Evolutionary conservation across 2,888 invertebrate genomes (phyloP).

Genomic region (Prostheceraeus crozeri): DNA sequence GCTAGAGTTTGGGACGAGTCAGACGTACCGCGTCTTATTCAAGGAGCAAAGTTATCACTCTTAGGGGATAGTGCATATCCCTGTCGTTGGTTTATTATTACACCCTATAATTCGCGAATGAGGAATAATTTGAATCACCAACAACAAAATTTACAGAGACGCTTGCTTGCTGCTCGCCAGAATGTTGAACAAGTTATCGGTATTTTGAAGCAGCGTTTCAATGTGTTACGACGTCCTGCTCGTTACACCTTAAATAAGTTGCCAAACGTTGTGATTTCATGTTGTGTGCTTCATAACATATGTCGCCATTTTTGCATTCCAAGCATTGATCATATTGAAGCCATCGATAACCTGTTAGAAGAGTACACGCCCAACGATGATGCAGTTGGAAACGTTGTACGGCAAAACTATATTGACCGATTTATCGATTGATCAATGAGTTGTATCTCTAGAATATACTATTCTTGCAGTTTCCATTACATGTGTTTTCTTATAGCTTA

Average conservation of each 20-base stretch:
- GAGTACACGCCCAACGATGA: no score
- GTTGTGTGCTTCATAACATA: constrained; percentile 12
- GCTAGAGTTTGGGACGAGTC: constrained; percentile 38
- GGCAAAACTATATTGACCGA: no score
- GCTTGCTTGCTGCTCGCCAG: neutral
- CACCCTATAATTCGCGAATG: constrained; percentile 29
- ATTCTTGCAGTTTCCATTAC: no score
- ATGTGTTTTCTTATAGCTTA: no score
- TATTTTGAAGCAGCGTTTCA: constrained; percentile 3
- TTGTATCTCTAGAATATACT: no score
- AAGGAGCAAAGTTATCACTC: neutral
- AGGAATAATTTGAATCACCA: neutral
- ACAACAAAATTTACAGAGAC: neutral
- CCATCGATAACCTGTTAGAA: no score
- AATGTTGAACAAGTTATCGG: constrained; percentile 1
- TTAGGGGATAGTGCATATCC: constrained; percentile 40
- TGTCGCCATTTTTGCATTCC: constrained; percentile 11
- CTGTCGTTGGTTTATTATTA: constrained; percentile 34
- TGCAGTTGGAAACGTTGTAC: no score
- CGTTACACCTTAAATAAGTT: constrained; percentile 1
- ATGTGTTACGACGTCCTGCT: neutral
- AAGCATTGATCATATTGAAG: no score
- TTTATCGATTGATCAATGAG: no score
- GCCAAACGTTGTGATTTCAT: constrained; percentile 1
- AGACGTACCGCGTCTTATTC: constrained; percentile 30